These are phyloP conservation scores for Augochlorella aurata DNA, from an alignment of 2,888 invertebrate genomes.

Conservation along the genomic window DNA sequence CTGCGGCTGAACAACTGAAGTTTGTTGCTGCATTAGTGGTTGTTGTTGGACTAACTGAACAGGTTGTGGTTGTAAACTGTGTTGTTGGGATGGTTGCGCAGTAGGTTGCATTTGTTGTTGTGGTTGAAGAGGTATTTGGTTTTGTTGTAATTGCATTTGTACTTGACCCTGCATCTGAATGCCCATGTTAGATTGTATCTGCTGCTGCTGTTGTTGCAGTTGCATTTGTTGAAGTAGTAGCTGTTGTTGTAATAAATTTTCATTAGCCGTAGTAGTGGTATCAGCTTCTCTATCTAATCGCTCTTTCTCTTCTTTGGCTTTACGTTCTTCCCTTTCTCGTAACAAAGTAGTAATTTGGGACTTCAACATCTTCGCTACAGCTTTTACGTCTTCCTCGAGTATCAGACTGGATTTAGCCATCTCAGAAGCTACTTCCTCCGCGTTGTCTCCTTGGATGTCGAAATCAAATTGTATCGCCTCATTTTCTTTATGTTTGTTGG, in stretches of 20 bases:
- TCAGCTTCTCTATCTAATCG: conserved; percentile 78
- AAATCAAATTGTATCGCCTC: conserved; percentile 99
- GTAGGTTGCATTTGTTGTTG: conserved; percentile 68
- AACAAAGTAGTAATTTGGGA: conserved; percentile 91
- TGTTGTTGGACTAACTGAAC: conserved; percentile 82
- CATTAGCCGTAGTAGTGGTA: conserved; percentile 59
- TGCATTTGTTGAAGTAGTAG: conserved; percentile 75
- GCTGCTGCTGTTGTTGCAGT: conserved; percentile 73
- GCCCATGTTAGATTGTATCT: conserved; percentile 73
- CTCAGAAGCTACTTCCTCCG: conserved; percentile 96
- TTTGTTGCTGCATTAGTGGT: conserved; percentile 82
- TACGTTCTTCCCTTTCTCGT: conserved; percentile 85
- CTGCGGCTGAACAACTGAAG: conserved; percentile 76
- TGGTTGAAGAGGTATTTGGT: conserved; percentile 68
- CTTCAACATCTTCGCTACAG: conserved; percentile 94
- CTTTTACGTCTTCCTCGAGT: conserved; percentile 96
- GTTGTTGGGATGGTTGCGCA: conserved; percentile 81
- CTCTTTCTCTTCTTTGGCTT: conserved; percentile 83
- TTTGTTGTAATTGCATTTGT: conserved; percentile 71
- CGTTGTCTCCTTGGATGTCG: conserved; percentile 94
- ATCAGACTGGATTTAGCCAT: conserved; percentile 98
- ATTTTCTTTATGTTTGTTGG: conserved; percentile 98
- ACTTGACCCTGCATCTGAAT: conserved; percentile 77
- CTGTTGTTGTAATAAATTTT: conserved; percentile 77
- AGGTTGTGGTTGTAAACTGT: conserved; percentile 80